Evolutionary conservation across 2,113 vertebrate genomes (phyloP).

Genomic region (Calidris pygmaea): DNA sequence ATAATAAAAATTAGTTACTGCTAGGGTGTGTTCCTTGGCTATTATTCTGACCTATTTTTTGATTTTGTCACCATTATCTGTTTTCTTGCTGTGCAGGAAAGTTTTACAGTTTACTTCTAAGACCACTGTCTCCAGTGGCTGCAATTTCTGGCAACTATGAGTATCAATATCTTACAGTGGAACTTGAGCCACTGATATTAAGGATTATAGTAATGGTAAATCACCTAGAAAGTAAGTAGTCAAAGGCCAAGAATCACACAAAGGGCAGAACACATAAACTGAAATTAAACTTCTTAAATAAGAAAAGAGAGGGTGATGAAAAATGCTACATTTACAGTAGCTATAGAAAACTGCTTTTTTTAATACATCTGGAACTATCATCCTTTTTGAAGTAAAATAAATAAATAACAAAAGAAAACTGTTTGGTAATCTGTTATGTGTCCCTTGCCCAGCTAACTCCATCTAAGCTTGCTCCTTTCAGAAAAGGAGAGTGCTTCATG

Average conservation of each 20-base stretch:
- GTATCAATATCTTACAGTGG: not conserved
- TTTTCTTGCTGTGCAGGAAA: not conserved
- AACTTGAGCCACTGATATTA: not conserved
- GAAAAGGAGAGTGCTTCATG: not conserved
- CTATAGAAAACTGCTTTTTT: not conserved
- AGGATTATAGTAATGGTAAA: not conserved
- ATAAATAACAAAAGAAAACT: not conserved
- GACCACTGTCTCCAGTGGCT: not conserved
- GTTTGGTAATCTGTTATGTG: not conserved
- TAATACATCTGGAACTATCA: not conserved
- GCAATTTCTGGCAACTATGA: not conserved
- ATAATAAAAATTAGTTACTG: not conserved
- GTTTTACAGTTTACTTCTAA: not conserved
- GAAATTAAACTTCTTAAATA: not conserved
- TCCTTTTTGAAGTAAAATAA: not conserved
- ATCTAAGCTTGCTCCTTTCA: not conserved
- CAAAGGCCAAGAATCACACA: not conserved
- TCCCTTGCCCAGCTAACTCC: not conserved
- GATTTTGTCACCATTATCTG: not conserved
- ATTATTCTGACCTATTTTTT: not conserved
- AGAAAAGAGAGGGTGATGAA: not conserved
- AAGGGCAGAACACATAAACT: not conserved
- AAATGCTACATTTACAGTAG: not conserved
- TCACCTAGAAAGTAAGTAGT: not conserved
- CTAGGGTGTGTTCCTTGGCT: not conserved